Evolutionary conservation across 1,140 invertebrate species (phyloP), one percentile per base, ranked within the genome.

Genomic region (Pogonomyrmex californicus): DNA sequence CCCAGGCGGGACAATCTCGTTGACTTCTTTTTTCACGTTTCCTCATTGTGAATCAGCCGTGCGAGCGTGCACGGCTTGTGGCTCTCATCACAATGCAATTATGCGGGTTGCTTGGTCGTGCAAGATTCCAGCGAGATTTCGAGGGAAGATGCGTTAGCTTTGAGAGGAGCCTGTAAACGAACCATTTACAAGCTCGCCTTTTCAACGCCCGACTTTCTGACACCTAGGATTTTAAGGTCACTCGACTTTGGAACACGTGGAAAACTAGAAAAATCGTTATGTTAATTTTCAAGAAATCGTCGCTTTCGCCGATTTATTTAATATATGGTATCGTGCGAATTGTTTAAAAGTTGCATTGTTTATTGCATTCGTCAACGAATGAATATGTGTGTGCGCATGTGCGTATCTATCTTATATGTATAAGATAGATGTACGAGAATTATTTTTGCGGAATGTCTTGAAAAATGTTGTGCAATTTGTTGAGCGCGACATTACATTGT

Each of bases 81-180:
- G 12, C 33, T 76, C 77, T 54, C n/a, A 38, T 86, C 79, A 71
- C 82, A 91, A 91, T 90, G 86, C 88, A 90, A 91, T 91, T 90
- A 91, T 83, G 82, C 88, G 79, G 88, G 85, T 83, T 68, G 68
- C 49, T 66, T 49, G 75, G 82, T 17, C 68, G 76, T 54, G 60
- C 36, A 12, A 78, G 54, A 79, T 79, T 54, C 38, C 30, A 47
- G 38, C 49, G 38, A 78, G 76, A 85, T 66, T 68, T 60, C 54
- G 23, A 38, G 47, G 44, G 2, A 44, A 33, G 30, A 51, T 10
- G 44, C 60, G 23, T 44, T 44, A n/a, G 60, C 33, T 76, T 66
- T n/a, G 56, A 49, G 36, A 38, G 7, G 36, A 38, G 7, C 44
- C 30, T 47, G 54, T 83, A 90, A 90, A 89, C 88, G 88, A 89